A percentile compares a stretch with the other conserved stretches of the same genome.
Evolutionary conservation across 30 jellyfish, hydroid and myxozoan species (phyloP).

Genomic region (Catostylus mosaicus): DNA sequence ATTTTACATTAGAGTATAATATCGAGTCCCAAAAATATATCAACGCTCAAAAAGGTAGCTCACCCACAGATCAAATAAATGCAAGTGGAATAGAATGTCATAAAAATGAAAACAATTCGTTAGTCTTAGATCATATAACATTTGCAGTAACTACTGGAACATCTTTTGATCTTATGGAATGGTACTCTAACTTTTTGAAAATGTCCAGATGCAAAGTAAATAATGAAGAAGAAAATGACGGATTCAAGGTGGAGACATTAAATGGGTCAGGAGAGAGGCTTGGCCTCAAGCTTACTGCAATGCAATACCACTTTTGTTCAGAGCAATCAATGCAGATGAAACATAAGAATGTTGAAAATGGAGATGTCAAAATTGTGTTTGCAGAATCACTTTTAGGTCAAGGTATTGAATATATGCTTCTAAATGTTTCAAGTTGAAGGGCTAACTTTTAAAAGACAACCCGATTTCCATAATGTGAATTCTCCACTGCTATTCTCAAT

Average conservation of each 20-base stretch:
- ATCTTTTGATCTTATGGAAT: slow-evolving; percentile 53
- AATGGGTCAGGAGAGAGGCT: slow-evolving; percentile 45
- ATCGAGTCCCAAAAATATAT: background rate
- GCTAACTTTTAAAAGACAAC: background rate
- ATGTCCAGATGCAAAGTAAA: slow-evolving; percentile 67
- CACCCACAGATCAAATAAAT: background rate
- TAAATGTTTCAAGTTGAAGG: background rate
- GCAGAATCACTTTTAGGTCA: slow-evolving; percentile 80
- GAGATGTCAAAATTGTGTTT: slow-evolving; percentile 74
- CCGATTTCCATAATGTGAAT: too few relatives aligned
- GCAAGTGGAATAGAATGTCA: background rate
- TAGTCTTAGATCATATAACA: slow-evolving; percentile 75
- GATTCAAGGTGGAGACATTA: slow-evolving; percentile 65
- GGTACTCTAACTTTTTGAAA: slow-evolving; percentile 71
- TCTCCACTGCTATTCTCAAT: too few relatives aligned
- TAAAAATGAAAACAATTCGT: background rate
- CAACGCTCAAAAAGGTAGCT: background rate
- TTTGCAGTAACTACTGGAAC: slow-evolving; percentile 79
- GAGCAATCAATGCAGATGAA: slow-evolving; percentile 46
- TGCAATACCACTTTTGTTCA: slow-evolving; percentile 83
- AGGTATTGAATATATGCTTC: slow-evolving; percentile 45
- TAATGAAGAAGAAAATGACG: slow-evolving; percentile 61
- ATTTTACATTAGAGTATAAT: slow-evolving; percentile 10
- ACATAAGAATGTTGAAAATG: slow-evolving; percentile 2
- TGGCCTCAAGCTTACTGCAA: slow-evolving; percentile 70